Conservation (phyloP, 2,113 vertebrate species). For the Lophura nycthemera region DNA sequence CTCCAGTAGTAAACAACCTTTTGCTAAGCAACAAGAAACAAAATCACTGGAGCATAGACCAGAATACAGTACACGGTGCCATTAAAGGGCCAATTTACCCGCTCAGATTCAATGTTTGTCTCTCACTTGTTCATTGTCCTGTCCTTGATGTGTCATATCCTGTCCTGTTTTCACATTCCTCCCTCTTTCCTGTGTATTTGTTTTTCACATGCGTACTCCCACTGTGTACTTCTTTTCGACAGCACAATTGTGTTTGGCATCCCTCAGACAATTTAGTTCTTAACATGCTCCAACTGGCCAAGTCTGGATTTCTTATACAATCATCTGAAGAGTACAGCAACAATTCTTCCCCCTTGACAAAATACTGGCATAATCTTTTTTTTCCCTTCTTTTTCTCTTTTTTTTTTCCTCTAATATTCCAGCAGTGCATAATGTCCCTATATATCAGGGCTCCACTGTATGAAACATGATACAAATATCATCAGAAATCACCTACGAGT, state of each 20-base stretch:
- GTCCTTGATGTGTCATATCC: neutral
- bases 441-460: neutral
- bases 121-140: neutral
- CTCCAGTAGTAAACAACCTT: neutral
- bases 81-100: accelerated
- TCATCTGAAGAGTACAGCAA: neutral
- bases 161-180: neutral
- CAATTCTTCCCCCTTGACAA: neutral
- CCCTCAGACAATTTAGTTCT: neutral
- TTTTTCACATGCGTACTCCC: neutral
- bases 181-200: neutral
- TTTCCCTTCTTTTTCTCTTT: neutral
- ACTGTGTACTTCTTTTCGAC: neutral
- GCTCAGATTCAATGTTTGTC: neutral
- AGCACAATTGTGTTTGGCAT: neutral
- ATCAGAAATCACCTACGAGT: neutral
- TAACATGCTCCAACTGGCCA: neutral
- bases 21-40: neutral
- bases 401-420: neutral
- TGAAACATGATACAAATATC: neutral
- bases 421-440: neutral
- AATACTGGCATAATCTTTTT: neutral
- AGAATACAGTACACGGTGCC: accelerated
- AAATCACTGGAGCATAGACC: neutral
- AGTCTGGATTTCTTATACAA: neutral